Base-by-base conservation (phyloP, 2,797 vertebrate species). In the Etheostoma nigrum region DNA sequence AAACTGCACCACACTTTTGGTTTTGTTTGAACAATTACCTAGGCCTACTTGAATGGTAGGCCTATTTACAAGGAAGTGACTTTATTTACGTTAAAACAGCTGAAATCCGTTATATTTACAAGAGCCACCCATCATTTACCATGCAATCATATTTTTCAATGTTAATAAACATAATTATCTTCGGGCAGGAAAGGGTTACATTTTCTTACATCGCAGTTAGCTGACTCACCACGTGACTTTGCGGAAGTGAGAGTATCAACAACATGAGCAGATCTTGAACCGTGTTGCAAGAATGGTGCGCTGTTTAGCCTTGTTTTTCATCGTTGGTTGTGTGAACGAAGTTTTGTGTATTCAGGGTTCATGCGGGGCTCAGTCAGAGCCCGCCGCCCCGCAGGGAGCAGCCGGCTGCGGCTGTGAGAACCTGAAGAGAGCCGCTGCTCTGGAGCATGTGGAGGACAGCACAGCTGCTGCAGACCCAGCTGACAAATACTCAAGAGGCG, bases 201-300 rank as follows among this genome's bases (percentile, higher is more conserved):
- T 1, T 16, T 72, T 14, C 1, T 57, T 6, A 5, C 59, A 1
- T 4, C 13, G 1, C 40, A 7, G 9, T 67, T 90, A 93, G 92
- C 91, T 95, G 94, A 94, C 87, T 49, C 47, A 58, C 75, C 94
- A 95, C 91, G 83, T 96, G 95, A 93, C 79, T 68, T 54, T 77
- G 21, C 81, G 87, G 88, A 93, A 95, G 90, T 83, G 44, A 49
- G 18, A 42, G 55, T 2, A 1, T 42, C 15, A 64, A 71, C 53
- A 77, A 63, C 60, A 70, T 69, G 85, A 62, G 15, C 5, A 5
- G 4, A 0, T 0, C 0, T 14, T 67, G 42, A 36, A 6, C 1
- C 0, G 27, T 8, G 19, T 21, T 33, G 65, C 18, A 3, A 68
- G 1, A 18, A 91, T 88, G 86, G 2, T 52, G 21, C 74, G 61